A percentile compares a stretch with the other conserved stretches of the same genome.
phyloP scores from a whole-genome alignment of 2,888 invertebrate genomes.

The Halictus quadricinctus region DNA sequence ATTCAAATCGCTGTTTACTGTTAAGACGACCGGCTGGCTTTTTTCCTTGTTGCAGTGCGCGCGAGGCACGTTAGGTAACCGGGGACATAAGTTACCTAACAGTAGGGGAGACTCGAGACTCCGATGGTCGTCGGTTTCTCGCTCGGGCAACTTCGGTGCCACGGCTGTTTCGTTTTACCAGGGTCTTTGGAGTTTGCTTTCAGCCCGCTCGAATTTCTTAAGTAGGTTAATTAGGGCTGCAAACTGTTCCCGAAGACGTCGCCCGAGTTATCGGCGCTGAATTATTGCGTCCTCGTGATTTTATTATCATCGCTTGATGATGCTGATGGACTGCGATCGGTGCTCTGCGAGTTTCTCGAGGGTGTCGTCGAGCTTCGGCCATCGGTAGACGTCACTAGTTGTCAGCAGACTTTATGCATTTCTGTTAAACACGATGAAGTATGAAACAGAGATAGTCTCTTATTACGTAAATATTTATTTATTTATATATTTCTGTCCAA shows the following conservation, averaged over 20 bases:
- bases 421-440: not conserved
- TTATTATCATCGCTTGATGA: not conserved
- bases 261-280: not conserved
- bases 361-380: not conserved
- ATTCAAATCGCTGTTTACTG: not conserved
- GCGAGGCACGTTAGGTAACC: slow-evolving; percentile 2
- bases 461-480: too few relatives aligned
- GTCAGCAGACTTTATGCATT: too few relatives aligned
- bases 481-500: too few relatives aligned
- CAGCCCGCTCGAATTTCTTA: not conserved
- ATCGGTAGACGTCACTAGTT: not conserved
- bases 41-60: not conserved
- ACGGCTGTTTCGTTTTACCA: not conserved
- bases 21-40: not conserved
- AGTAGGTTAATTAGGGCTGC: not conserved
- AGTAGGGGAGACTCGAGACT: not conserved
- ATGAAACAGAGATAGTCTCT: not conserved
- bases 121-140: not conserved
- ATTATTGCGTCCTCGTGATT: not conserved
- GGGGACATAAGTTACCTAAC: not conserved
- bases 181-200: not conserved
- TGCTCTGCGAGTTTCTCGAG: not conserved
- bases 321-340: not conserved
- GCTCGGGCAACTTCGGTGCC: not conserved
- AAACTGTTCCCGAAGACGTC: not conserved